phyloP scores from a whole-genome alignment of 1,140 invertebrate genomes.

The Ips typographus region DNA sequence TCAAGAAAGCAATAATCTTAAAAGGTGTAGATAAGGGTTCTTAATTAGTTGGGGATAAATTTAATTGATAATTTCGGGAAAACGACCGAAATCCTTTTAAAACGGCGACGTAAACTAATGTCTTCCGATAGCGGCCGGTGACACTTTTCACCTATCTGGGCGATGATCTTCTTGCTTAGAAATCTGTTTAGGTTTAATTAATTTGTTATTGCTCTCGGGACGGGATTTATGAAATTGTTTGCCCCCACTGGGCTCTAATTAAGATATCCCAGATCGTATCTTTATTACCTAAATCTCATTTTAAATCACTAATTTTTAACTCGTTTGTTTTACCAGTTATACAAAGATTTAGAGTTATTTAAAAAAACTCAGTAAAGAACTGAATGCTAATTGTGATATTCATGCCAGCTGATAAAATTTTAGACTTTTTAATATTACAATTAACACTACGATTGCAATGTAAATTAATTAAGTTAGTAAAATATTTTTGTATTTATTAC shows the following conservation, averaged over 20 bases:
- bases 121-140: conserved; percentile 7
- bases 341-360: no score
- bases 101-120: conserved; percentile 16
- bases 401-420: no score
- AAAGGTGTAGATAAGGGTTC: conserved; percentile 36
- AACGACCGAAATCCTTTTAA: conserved; percentile 16
- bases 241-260: neutral
- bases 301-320: no score
- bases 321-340: no score
- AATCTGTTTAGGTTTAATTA: conserved; percentile 1
- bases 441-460: no score
- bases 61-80: conserved; percentile 32
- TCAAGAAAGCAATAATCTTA: conserved; percentile 34
- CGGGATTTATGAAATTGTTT: neutral
- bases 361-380: no score
- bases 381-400: no score
- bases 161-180: neutral
- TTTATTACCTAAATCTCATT: no score
- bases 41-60: conserved; percentile 35
- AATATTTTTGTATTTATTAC: no score
- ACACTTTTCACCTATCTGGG: neutral
- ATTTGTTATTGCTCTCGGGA: neutral
- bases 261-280: no score
- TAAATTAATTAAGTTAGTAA: no score
- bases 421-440: no score